Conservation (phyloP, 2,888 invertebrate species). For the Blera fallax region DNA sequence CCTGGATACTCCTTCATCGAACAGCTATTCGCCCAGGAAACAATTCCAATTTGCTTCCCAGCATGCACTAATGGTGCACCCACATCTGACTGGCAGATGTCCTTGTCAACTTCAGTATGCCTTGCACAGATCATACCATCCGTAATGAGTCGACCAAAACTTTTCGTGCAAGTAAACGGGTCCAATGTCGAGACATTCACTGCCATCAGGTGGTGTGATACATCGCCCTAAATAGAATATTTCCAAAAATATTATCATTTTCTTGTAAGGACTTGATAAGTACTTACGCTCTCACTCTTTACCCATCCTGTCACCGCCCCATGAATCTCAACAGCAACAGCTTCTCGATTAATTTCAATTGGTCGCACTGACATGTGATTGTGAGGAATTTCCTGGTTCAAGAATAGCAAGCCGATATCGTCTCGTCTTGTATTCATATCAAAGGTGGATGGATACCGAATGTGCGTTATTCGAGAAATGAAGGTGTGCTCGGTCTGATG, state of each 20-base stretch:
- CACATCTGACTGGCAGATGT: conserved; percentile 45
- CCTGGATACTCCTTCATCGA: conserved; percentile 45
- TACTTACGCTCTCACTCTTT: conserved; percentile 28
- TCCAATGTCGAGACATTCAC: conserved; percentile 46
- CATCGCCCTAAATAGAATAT: conserved; percentile 9
- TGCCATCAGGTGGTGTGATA: conserved; percentile 35
- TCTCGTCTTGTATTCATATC: conserved; percentile 69
- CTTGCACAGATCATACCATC: conserved; percentile 46
- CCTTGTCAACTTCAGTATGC: not conserved
- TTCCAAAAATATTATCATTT: not conserved
- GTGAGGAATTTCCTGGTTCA: conserved; percentile 76
- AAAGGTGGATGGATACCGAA: conserved; percentile 74
- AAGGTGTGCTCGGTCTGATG: conserved; percentile 74
- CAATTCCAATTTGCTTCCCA: conserved; percentile 49
- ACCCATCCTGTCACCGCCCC: conserved; percentile 57
- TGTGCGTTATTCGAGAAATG: conserved; percentile 77
- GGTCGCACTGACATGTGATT: conserved; percentile 75
- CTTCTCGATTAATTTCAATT: conserved; percentile 70
- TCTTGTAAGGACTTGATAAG: not conserved
- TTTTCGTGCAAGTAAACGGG: conserved; percentile 10
- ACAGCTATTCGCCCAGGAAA: conserved; percentile 40
- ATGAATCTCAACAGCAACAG: not conserved
- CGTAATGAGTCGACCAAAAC: conserved; percentile 20
- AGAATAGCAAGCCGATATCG: conserved; percentile 77
- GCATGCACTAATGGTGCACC: conserved; percentile 41